These are phyloP conservation scores for Aegotheles bennettii DNA, from an alignment of 2,113 vertebrate species.

Conservation along the genomic window DNA sequence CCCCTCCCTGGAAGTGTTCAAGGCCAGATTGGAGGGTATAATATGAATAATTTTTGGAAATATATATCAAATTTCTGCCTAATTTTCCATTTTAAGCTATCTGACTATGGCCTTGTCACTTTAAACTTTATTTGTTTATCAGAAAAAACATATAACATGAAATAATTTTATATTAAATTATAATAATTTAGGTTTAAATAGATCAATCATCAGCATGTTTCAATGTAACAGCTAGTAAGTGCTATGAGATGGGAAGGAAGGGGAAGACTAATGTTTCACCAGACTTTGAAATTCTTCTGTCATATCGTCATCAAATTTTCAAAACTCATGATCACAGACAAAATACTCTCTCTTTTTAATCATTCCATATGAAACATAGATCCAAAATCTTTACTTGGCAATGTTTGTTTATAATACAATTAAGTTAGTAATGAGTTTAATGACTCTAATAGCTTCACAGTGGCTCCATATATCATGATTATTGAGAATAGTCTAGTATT, in stretches of 20 bases:
- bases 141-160: neutral
- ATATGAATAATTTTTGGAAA: neutral
- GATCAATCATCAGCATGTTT: neutral
- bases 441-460: neutral
- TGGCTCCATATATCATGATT: neutral
- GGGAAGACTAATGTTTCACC: neutral
- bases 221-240: neutral
- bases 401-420: neutral
- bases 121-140: neutral
- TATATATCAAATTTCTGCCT: neutral
- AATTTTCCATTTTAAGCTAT: neutral
- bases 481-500: neutral
- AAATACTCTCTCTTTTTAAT: neutral
- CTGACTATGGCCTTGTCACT: neutral
- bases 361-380: neutral
- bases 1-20: no score
- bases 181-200: neutral
- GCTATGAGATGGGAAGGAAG: neutral
- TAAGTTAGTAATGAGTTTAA: neutral
- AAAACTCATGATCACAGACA: neutral
- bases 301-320: neutral
- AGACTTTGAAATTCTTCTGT: neutral
- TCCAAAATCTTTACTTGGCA: neutral
- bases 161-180: neutral
- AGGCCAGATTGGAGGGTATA: no score